Evolutionary conservation across 1,140 invertebrate species (phyloP).

Genomic region (Lepidurus apus): DNA sequence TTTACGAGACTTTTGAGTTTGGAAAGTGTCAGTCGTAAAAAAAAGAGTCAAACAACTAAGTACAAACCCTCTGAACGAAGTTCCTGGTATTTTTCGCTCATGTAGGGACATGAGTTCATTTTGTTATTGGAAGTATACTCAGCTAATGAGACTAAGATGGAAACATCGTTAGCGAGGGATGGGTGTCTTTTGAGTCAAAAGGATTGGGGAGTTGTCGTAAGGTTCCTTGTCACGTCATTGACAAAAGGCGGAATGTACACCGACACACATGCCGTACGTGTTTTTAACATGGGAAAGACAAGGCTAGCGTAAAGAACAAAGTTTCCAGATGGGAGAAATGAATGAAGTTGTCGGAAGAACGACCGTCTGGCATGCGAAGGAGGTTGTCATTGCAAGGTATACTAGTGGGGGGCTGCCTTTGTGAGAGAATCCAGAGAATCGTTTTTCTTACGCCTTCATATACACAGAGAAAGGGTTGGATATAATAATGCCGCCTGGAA

Average conservation of each 20-base stretch:
- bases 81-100: neutral
- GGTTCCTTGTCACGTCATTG: too few relatives aligned
- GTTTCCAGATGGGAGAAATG: neutral
- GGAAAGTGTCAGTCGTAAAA: neutral
- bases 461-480: neutral
- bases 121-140: too few relatives aligned
- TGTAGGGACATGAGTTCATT: too few relatives aligned
- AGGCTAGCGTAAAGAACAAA: neutral
- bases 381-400: neutral
- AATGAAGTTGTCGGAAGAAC: constrained; percentile 15
- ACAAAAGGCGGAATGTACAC: too few relatives aligned
- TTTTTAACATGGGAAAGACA: too few relatives aligned
- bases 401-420: neutral
- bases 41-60: neutral
- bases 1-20: neutral
- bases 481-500: constrained; percentile 6
- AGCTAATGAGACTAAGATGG: too few relatives aligned
- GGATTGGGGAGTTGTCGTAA: too few relatives aligned
- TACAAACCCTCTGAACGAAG: neutral
- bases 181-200: too few relatives aligned
- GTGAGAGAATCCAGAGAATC: neutral
- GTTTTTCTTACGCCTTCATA: neutral
- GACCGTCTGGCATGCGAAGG: neutral
- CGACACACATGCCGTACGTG: too few relatives aligned
- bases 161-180: too few relatives aligned